phyloP scores from a whole-genome alignment of 2,113 vertebrate species.

The Laticauda laticaudata region DNA sequence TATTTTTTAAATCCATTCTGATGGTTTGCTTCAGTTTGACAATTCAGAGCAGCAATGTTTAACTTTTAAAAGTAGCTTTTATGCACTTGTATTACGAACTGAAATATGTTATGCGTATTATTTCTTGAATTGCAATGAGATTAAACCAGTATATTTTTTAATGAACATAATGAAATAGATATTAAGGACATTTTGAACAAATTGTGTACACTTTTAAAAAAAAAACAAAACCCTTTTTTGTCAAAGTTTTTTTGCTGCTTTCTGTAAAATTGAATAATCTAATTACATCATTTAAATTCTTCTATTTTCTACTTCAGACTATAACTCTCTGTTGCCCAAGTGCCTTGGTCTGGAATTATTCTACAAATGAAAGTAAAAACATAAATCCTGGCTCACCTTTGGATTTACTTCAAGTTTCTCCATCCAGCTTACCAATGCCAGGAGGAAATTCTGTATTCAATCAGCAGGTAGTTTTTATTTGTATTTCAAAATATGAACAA shows the following conservation, averaged over 20 bases:
- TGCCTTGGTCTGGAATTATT: slow-evolving; percentile 84
- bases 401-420: slow-evolving; percentile 76
- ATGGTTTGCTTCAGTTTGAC: neutral
- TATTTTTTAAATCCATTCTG: neutral
- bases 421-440: slow-evolving; percentile 77
- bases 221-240: neutral
- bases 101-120: neutral
- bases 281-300: neutral
- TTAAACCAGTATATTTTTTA: neutral
- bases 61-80: neutral
- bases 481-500: neutral
- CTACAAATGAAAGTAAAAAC: slow-evolving; percentile 73
- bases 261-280: neutral
- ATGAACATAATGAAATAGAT: neutral
- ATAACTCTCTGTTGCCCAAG: slow-evolving; percentile 81
- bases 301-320: slow-evolving; percentile 61
- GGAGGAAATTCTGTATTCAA: slow-evolving; percentile 76
- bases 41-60: neutral
- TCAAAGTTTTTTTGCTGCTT: neutral
- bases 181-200: neutral
- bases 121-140: neutral
- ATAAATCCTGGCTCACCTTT: slow-evolving; percentile 74
- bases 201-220: neutral
- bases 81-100: neutral
- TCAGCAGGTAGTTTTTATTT: slow-evolving; percentile 68